Percentiles rank a stretch among this genome's conserved stretches.
Conservation (phyloP, 2,113 vertebrate species). For the Bubo scandiacus region DNA sequence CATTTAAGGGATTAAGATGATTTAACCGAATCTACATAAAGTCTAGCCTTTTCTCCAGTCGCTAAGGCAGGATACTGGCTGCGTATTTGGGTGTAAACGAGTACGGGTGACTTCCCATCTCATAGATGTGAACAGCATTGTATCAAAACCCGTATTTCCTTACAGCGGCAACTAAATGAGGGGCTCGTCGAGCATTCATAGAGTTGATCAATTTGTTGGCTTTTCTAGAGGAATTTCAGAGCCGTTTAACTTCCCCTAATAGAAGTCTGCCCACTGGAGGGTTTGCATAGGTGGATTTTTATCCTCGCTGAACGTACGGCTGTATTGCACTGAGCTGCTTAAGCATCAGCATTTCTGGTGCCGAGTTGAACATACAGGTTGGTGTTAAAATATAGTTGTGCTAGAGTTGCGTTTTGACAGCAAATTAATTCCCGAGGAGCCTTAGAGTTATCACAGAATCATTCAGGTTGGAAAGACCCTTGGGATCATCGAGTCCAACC, state of each 20-base stretch:
- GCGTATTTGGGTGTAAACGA: accelerated
- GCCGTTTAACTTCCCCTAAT: not conserved
- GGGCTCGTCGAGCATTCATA: not conserved
- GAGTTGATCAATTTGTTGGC: not conserved
- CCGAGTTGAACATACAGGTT: accelerated
- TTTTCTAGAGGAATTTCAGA: not conserved
- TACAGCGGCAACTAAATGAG: accelerated
- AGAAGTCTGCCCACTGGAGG: accelerated
- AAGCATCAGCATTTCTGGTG: not conserved
- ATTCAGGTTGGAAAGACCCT: too few relatives aligned
- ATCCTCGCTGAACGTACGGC: accelerated
- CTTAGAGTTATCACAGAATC: too few relatives aligned
- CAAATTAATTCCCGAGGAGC: not conserved
- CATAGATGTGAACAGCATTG: accelerated
- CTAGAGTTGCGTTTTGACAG: not conserved
- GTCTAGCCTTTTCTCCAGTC: not conserved
- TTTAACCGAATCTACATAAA: not conserved
- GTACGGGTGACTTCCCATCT: not conserved
- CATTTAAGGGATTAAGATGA: not conserved
- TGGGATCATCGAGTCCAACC: too few relatives aligned
- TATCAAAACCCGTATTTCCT: not conserved
- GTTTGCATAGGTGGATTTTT: not conserved
- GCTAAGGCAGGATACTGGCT: not conserved
- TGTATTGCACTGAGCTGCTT: not conserved
- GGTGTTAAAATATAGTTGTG: not conserved